Evolutionary conservation across 2,113 vertebrate species (phyloP).

Genomic region (Mesitornis unicolor): DNA sequence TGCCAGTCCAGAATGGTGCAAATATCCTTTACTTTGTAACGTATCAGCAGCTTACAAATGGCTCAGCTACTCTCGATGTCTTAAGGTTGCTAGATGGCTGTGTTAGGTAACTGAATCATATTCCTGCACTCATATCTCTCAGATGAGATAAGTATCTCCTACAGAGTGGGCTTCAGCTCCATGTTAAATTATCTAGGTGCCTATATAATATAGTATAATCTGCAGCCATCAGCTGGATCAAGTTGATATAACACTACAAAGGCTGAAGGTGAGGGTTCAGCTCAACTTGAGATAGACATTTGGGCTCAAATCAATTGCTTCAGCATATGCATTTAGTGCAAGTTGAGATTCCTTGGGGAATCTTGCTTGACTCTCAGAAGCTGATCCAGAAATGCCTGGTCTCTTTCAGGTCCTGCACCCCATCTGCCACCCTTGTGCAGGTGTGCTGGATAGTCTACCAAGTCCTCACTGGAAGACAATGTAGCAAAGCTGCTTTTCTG

Average conservation of each 20-base stretch:
- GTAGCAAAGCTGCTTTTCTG: neutral
- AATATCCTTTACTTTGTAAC: neutral
- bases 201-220: neutral
- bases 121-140: neutral
- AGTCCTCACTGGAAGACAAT: neutral
- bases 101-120: neutral
- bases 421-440: neutral
- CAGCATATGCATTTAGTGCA: neutral
- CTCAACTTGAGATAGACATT: neutral
- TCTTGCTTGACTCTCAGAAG: neutral
- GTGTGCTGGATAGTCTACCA: neutral
- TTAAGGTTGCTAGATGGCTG: neutral
- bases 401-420: neutral
- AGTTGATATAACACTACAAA: neutral
- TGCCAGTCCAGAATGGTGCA: neutral
- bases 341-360: neutral
- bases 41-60: neutral
- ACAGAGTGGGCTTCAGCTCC: neutral
- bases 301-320: neutral
- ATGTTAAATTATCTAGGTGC: neutral
- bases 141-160: neutral
- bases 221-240: neutral
- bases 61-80: neutral
- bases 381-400: neutral
- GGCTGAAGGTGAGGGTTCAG: fast-evolving